These are phyloP conservation scores for Ephydatia muelleri DNA, from an alignment of 37 sponge, comb jelly and placozoan species.

Conservation along the genomic window DNA sequence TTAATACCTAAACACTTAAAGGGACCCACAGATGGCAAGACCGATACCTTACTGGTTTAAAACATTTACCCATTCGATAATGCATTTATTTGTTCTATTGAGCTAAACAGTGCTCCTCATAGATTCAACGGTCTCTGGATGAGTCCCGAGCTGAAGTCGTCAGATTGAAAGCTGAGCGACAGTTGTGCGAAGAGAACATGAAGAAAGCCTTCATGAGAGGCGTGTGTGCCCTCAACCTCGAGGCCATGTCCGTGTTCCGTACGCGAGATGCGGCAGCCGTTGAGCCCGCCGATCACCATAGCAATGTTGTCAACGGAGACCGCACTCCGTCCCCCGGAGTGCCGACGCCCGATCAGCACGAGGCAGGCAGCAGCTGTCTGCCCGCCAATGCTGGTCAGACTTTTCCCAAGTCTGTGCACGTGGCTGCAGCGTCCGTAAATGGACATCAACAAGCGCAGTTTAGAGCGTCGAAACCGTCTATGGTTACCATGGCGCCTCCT, in stretches of 20 bases:
- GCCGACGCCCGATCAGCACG: neutral
- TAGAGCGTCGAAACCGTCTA: neutral
- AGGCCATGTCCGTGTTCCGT: slow-evolving; percentile 97
- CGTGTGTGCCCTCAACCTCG: slow-evolving; percentile 97
- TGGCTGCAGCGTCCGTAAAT: neutral
- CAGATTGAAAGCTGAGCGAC: slow-evolving; percentile 60
- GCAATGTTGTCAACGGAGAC: neutral
- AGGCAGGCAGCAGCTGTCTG: neutral
- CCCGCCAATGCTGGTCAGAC: neutral
- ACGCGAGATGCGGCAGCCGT: slow-evolving; percentile 9
- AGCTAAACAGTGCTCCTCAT: too few species aligned
- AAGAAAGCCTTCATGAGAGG: slow-evolving; percentile 99
- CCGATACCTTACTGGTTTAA: too few species aligned
- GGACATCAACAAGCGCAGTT: neutral
- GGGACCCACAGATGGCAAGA: too few species aligned
- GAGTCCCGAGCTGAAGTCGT: slow-evolving; percentile 62
- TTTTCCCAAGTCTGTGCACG: neutral
- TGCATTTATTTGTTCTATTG: neutral
- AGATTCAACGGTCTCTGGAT: slow-evolving; percentile 68
- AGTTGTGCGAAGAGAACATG: slow-evolving; percentile 92
- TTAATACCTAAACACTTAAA: too few species aligned
- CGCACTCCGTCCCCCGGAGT: neutral
- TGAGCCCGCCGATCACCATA: neutral
- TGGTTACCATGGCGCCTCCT: neutral
- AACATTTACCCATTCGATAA: too few species aligned